A percentile compares a stretch with the other conserved stretches of the same genome.
Conservation (phyloP, 92 coral and sea anemone species). For the Blastomussa wellsi region DNA sequence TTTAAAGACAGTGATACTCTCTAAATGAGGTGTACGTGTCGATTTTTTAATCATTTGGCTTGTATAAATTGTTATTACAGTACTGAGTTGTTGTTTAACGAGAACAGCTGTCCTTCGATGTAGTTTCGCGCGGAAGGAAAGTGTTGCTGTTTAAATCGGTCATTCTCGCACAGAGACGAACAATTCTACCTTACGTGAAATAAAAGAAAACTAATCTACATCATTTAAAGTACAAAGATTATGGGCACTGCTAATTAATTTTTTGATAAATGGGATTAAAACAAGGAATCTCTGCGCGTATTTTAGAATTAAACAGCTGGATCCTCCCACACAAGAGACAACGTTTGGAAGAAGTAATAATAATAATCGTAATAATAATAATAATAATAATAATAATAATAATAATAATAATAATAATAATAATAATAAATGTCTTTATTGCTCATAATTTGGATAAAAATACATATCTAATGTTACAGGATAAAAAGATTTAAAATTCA, state of each 20-base stretch:
- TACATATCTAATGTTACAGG: too few species aligned
- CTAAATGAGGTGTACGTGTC: conserved; percentile 7
- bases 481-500: too few species aligned
- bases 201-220: neutral
- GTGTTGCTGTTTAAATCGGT: neutral
- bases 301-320: neutral
- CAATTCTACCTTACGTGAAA: neutral
- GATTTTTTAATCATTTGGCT: neutral
- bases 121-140: neutral
- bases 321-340: neutral
- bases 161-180: neutral
- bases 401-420: too few species aligned
- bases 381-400: too few species aligned
- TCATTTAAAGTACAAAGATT: neutral
- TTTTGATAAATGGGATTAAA: neutral
- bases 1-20: neutral
- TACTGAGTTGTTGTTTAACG: neutral
- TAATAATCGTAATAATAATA: too few species aligned
- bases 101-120: neutral
- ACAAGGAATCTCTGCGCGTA: too few species aligned
- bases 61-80: neutral
- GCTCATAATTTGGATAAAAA: too few species aligned
- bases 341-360: neutral
- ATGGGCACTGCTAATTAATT: neutral
- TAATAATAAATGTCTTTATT: too few species aligned